A percentile compares a stretch with the other conserved stretches of the same genome.
phyloP scores from a whole-genome alignment of 2,797 vertebrate species.

The Neomorphus geoffroyi region DNA sequence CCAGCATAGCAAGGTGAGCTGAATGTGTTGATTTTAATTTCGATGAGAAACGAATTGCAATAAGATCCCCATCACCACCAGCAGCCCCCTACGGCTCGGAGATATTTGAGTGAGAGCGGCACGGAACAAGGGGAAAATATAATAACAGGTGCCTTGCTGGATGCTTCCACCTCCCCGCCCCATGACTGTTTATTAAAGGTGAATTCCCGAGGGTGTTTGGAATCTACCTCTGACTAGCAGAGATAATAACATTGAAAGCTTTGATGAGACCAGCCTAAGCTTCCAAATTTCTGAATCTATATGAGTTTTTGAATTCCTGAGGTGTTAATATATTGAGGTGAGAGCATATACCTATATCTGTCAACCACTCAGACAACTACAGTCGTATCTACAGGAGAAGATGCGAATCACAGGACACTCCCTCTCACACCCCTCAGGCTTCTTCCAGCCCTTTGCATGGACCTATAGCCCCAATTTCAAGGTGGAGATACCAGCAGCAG shows the following conservation, averaged over 20 bases:
- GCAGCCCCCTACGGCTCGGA: not conserved
- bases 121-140: not conserved
- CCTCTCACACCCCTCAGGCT: not conserved
- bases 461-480: not conserved
- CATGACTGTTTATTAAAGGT: constrained; percentile 16
- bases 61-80: not conserved
- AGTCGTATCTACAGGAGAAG: not conserved
- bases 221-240: not conserved
- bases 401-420: not conserved
- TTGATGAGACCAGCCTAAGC: not conserved
- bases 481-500: not conserved
- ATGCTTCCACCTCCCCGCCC: not conserved
- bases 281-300: constrained; percentile 3
- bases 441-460: not conserved
- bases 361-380: not conserved
- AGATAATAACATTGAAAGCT: constrained; percentile 12
- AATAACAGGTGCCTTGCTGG: not conserved
- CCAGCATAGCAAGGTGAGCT: constrained; percentile 44
- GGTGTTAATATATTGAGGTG: not conserved
- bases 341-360: not conserved
- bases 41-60: constrained; percentile 41
- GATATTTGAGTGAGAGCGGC: not conserved
- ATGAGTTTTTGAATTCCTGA: constrained; percentile 14
- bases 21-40: constrained; percentile 53
- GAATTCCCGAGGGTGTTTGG: constrained; percentile 13